These are phyloP conservation scores for Mobula birostris DNA, from an alignment of 2,113 vertebrate genomes.

Conservation along the genomic window DNA sequence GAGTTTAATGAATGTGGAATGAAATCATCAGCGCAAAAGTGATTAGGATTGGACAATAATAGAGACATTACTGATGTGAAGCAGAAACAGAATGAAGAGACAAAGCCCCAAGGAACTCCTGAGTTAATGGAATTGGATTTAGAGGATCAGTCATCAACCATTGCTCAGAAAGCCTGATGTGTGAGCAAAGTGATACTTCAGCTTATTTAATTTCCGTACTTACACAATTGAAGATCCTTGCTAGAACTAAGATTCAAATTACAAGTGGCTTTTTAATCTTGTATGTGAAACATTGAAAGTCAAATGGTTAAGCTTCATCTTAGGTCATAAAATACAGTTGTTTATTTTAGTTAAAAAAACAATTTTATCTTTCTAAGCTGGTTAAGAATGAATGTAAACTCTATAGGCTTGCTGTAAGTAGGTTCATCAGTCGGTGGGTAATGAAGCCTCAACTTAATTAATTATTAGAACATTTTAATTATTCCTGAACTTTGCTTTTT, in stretches of 20 bases:
- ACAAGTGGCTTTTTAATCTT: neutral
- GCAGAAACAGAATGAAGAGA: neutral
- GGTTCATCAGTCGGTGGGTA: neutral
- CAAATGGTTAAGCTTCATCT: neutral
- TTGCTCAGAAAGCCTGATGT: neutral
- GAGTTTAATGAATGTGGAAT: neutral
- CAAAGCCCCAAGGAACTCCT: neutral
- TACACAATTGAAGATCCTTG: neutral
- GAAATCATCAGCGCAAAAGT: neutral
- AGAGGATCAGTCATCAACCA: neutral
- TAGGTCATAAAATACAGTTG: neutral
- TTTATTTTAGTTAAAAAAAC: neutral
- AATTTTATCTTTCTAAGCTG: neutral
- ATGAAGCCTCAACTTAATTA: neutral
- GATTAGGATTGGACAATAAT: neutral
- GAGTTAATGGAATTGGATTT: slow-evolving; percentile 1
- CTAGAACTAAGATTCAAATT: neutral
- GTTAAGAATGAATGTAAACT: neutral
- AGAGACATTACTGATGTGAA: neutral
- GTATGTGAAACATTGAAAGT: neutral
- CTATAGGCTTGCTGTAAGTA: neutral
- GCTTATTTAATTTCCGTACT: neutral
- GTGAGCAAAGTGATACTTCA: neutral
- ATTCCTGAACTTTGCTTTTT: neutral
- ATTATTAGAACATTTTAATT: neutral